These are phyloP conservation scores for Drosophila phalerata DNA, from an alignment of 2,888 invertebrate species.

Conservation along the genomic window DNA sequence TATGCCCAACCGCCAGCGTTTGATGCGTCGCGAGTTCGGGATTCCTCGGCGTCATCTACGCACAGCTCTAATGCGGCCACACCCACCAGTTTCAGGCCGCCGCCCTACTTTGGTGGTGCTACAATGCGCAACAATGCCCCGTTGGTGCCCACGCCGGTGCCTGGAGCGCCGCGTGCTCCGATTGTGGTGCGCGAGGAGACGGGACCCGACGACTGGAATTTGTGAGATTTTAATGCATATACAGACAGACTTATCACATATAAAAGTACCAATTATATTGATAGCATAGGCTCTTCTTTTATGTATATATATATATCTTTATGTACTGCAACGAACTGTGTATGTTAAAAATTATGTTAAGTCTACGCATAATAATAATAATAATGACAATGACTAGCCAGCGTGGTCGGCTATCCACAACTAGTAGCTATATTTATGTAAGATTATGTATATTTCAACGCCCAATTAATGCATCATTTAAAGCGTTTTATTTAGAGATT, in stretches of 20 bases:
- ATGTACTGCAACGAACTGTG: conserved; percentile 55
- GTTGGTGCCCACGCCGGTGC: conserved; percentile 71
- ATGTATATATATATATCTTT: conserved; percentile 30
- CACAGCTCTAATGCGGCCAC: conserved; percentile 62
- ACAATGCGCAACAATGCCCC: conserved; percentile 60
- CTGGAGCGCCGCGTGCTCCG: conserved; percentile 67
- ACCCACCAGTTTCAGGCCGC: conserved; percentile 57
- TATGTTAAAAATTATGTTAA: conserved; percentile 53
- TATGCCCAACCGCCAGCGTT: conserved; percentile 79
- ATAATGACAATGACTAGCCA: conserved; percentile 44
- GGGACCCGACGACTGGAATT: conserved; percentile 79
- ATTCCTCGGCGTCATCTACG: conserved; percentile 74
- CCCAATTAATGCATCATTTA: conserved; percentile 21
- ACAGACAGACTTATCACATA: conserved; percentile 27
- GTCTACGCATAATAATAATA: conserved; percentile 36
- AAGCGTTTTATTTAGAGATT: conserved; percentile 9
- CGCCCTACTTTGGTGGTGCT: conserved; percentile 62
- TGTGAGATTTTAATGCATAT: conserved; percentile 72
- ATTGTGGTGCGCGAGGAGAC: conserved; percentile 65
- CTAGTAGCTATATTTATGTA: conserved; percentile 49
- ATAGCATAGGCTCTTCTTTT: conserved; percentile 42
- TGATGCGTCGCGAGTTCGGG: conserved; percentile 65
- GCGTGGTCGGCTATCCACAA: conserved; percentile 31
- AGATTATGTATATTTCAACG: conserved; percentile 23
- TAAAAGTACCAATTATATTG: conserved; percentile 30